Base-by-base conservation (phyloP, 1,140 invertebrate species). In the Protaetia brevitarsis region DNA sequence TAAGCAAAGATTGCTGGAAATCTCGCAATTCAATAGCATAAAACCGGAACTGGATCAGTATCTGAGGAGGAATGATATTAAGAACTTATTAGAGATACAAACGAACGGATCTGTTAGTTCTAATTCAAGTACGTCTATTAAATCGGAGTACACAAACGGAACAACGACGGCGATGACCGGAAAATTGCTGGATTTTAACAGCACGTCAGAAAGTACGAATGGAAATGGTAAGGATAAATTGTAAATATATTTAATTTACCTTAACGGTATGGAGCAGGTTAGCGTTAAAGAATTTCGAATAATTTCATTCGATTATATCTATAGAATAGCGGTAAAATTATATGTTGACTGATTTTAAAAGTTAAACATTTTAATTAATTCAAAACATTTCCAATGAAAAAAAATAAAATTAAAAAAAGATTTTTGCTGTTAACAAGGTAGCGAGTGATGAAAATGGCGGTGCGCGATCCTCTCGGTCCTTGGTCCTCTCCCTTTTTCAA, bases 1-100 rank as follows among this genome's bases (percentile, higher is more conserved):
- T 69, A 86, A 88, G 68, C 84, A 86, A 68, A 83, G 88, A 67
- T 76, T 92, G 36, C 80, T 84, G 57, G 86, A 88, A 66, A 78
- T 88, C 4, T 79, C 82, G 21, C 79, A 75, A 36, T 77, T 79
- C 66, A 77, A 66, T 67, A 67, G 69, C 64, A 74, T 75, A 31
- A 74, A 70, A 61, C 27, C 34, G 7, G 77, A 78, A 63, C 61
- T 79, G 23, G 78, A 79, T 61, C 70, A 73, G 59, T 79, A 78
- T 72, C 73, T 79, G 63, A 69, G 70, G 26, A 74, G 69, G 56
- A 64, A 78, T 26, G 71, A 76, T 23, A 70, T 79, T 5, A 77
- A 74, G 64, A 77, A 73, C 64, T 71, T 79, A 16, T 51, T 79
- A 45, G 78, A 79, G 45, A 64, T 75, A 19, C 63, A 63, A 8